Percentiles rank a stretch among this genome's conserved stretches.
Evolutionary conservation across 92 coral and sea anemone genomes (phyloP).

Genomic region (Parazoanthus atlanticus): DNA sequence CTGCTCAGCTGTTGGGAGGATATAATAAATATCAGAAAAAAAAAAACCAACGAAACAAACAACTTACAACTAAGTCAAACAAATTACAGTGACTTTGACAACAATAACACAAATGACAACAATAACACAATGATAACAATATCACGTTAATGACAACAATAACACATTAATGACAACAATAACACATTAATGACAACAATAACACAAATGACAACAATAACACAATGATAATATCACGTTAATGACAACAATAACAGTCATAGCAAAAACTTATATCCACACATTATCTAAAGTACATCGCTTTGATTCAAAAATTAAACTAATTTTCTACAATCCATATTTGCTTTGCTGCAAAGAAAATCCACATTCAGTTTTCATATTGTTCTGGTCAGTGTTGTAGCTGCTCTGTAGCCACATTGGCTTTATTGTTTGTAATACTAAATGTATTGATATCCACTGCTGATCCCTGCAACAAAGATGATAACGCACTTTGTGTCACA

Average conservation of each 20-base stretch:
- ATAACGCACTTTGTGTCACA: neutral
- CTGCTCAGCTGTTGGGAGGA: slow-evolving; percentile 19
- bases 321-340: neutral
- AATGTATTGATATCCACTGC: neutral
- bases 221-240: too few relatives aligned
- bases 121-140: neutral
- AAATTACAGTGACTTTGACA: neutral
- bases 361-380: slow-evolving; percentile 2
- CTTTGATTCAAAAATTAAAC: neutral
- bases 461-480: slow-evolving; percentile 43
- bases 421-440: neutral
- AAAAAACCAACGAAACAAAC: neutral
- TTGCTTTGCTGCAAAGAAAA: slow-evolving; percentile 30
- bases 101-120: neutral
- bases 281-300: neutral
- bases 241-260: neutral
- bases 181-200: neutral
- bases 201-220: neutral
- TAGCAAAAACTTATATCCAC: neutral
- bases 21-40: neutral
- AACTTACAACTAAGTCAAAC: neutral
- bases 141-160: too few relatives aligned
- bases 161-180: too few relatives aligned
- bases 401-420: too few relatives aligned
- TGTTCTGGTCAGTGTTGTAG: neutral